These are phyloP conservation scores for Drosophila parthenogenetica DNA, from an alignment of 2,888 invertebrate species.

Conservation along the genomic window DNA sequence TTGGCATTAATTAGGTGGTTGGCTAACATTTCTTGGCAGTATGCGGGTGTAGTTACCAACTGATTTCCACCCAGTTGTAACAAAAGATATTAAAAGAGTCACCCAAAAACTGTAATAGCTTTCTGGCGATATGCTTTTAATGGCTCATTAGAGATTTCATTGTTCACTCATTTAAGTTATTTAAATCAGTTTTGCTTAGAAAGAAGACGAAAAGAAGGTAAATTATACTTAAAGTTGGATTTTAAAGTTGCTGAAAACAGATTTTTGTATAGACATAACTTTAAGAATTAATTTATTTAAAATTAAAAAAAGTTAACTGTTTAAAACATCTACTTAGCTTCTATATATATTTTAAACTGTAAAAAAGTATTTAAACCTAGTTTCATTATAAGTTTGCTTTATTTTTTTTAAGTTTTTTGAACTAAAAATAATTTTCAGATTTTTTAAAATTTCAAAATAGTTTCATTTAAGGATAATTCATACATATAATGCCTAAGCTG, in stretches of 20 bases:
- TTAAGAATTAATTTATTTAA: neutral
- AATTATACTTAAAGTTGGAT: neutral
- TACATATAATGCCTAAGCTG: too few species aligned
- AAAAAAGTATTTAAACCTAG: too few species aligned
- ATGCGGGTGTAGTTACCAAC: constrained; percentile 9
- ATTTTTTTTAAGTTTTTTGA: too few species aligned
- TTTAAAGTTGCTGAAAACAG: neutral
- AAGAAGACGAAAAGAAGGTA: neutral
- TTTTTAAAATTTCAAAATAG: too few species aligned
- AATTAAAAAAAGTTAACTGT: too few species aligned
- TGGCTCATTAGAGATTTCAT: constrained; percentile 21
- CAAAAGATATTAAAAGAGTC: constrained; percentile 15
- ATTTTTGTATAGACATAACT: neutral
- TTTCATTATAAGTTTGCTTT: too few species aligned
- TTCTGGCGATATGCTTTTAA: constrained; percentile 11
- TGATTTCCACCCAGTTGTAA: constrained; percentile 2
- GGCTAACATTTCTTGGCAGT: constrained; percentile 16
- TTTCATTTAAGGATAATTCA: too few species aligned
- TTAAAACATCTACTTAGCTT: too few species aligned
- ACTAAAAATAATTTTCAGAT: too few species aligned
- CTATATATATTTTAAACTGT: too few species aligned
- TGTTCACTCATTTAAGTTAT: constrained; percentile 3
- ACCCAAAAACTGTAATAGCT: constrained; percentile 7
- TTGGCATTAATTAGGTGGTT: constrained; percentile 69
- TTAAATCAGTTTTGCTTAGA: constrained; percentile 7